Evolutionary conservation across 92 coral and sea anemone species (phyloP).

Genomic region (Palythoa caribaeorum): DNA sequence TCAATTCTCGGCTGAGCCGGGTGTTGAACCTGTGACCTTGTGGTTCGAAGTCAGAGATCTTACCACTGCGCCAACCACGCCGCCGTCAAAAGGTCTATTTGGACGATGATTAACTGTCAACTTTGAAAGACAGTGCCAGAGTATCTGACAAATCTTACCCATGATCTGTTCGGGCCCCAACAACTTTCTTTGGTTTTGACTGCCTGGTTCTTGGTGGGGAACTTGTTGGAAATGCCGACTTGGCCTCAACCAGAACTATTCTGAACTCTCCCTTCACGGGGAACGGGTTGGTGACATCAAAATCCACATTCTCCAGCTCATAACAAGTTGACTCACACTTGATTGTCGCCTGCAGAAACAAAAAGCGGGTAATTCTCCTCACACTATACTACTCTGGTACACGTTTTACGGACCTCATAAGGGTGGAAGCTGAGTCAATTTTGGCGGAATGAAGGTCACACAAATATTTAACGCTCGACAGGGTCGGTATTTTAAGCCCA

Average conservation of each 20-base stretch:
- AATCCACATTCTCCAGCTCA: slow-evolving; percentile 87
- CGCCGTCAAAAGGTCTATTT: no score
- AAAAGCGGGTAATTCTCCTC: neutral
- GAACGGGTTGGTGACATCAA: slow-evolving; percentile 95
- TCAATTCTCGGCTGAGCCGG: no score
- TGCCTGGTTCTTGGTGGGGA: slow-evolving; percentile 73
- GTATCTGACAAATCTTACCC: slow-evolving; percentile 70
- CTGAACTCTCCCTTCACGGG: slow-evolving; percentile 87
- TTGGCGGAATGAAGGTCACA: neutral
- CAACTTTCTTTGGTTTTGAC: slow-evolving; percentile 70
- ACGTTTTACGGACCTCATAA: neutral
- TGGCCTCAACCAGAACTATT: slow-evolving; percentile 97
- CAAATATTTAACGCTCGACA: neutral
- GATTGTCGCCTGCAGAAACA: slow-evolving; percentile 85
- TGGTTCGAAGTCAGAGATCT: no score
- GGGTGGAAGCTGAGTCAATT: neutral
- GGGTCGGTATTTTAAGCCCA: no score
- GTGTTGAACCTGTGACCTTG: no score
- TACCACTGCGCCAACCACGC: no score
- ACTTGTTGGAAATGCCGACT: slow-evolving; percentile 76
- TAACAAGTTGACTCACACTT: slow-evolving; percentile 98
- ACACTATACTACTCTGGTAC: neutral
- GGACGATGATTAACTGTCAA: neutral
- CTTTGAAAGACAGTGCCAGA: neutral
- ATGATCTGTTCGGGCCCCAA: slow-evolving; percentile 92